Percentiles rank a stretch among this genome's conserved stretches.
Conservation (phyloP, 2,113 vertebrate species). For the Eurystomus gularis region DNA sequence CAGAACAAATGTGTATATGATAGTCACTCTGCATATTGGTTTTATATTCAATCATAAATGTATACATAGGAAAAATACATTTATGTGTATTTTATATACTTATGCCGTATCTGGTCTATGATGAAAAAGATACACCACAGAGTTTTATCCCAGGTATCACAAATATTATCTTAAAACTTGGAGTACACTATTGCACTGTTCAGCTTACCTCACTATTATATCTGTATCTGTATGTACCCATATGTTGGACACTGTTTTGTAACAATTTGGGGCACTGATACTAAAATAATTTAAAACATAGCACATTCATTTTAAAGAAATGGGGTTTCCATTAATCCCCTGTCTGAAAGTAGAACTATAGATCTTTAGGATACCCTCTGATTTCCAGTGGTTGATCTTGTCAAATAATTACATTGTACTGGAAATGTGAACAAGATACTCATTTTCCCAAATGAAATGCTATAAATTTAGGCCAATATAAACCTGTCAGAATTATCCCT, state of each 20-base stretch:
- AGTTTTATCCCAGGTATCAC: not conserved
- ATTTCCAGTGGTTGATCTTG: not conserved
- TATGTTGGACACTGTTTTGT: not conserved
- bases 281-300: not conserved
- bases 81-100: not conserved
- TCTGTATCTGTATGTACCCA: not conserved
- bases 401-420: slow-evolving; percentile 27
- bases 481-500: slow-evolving; percentile 62
- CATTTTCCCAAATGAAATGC: slow-evolving; percentile 43
- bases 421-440: slow-evolving; percentile 18
- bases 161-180: not conserved
- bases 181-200: not conserved
- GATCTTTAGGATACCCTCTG: not conserved
- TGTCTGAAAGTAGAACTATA: not conserved
- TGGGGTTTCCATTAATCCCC: not conserved
- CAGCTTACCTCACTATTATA: not conserved
- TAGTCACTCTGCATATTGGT: not conserved
- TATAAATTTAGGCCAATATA: slow-evolving; percentile 63
- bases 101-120: not conserved
- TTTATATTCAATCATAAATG: not conserved
- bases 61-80: not conserved
- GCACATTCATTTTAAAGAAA: not conserved
- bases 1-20: not conserved
- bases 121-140: not conserved
- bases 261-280: not conserved